Evolutionary conservation across 1,140 invertebrate genomes (phyloP).

Genomic region (Pomacea maculata): DNA sequence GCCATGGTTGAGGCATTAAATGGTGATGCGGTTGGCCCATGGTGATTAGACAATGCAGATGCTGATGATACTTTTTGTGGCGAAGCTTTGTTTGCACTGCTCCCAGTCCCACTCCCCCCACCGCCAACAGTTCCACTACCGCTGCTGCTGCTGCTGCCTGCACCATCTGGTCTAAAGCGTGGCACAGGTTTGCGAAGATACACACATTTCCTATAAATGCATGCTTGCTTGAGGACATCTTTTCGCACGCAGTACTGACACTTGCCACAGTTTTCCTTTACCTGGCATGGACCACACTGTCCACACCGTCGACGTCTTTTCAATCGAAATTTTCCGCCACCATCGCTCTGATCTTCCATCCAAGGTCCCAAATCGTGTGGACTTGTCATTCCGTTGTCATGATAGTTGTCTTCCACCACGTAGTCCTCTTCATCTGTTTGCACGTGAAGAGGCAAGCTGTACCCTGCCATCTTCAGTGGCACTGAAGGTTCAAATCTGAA

Average conservation of each 20-base stretch:
- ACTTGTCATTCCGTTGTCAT: constrained; percentile 22
- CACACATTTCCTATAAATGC: constrained; percentile 60
- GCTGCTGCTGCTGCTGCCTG: background rate
- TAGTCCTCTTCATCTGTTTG: constrained; percentile 15
- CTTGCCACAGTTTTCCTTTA: constrained; percentile 58
- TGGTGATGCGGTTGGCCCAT: constrained; percentile 6
- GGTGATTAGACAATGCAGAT: constrained; percentile 6
- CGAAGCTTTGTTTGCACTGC: constrained; percentile 7
- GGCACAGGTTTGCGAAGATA: constrained; percentile 57
- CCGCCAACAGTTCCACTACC: background rate
- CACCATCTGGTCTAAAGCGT: constrained; percentile 35
- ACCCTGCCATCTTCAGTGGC: constrained; percentile 27
- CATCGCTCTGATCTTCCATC: constrained; percentile 38
- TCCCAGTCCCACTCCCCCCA: background rate
- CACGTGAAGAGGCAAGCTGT: constrained; percentile 29
- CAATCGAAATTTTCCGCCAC: constrained; percentile 43
- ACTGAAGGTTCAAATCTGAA: constrained; percentile 16
- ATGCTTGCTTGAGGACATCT: constrained; percentile 59
- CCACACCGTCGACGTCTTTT: constrained; percentile 57
- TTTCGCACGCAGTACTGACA: constrained; percentile 57
- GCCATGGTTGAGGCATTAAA: background rate
- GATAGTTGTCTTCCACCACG: constrained; percentile 19
- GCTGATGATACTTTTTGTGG: constrained; percentile 14
- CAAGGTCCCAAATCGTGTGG: constrained; percentile 24
- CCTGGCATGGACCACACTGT: constrained; percentile 59